phyloP scores from a whole-genome alignment of 2,113 vertebrate genomes.

The Myiozetetes cayanensis region DNA sequence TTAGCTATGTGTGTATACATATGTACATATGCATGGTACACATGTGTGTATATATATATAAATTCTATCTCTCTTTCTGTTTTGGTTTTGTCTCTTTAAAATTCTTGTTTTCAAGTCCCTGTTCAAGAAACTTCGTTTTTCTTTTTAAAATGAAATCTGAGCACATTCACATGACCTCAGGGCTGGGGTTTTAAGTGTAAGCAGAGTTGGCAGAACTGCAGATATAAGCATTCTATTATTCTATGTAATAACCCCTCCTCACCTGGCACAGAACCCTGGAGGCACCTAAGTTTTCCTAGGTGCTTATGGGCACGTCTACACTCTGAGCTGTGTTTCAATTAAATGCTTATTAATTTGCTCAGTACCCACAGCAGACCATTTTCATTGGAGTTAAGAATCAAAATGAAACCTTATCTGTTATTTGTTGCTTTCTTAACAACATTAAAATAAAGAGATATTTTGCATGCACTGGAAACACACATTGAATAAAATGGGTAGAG shows the following conservation, averaged over 20 bases:
- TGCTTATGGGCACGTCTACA: neutral
- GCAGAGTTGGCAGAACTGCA: neutral
- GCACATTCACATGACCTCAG: neutral
- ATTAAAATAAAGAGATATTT: neutral
- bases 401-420: neutral
- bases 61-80: neutral
- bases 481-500: neutral
- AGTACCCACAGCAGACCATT: neutral
- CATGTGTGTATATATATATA: neutral
- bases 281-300: neutral
- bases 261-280: neutral
- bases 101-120: neutral
- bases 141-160: neutral
- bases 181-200: neutral
- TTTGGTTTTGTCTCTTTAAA: neutral
- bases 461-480: neutral
- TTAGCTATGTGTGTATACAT: neutral
- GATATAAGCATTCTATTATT: neutral
- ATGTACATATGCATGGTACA: neutral
- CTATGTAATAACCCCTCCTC: neutral
- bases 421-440: neutral
- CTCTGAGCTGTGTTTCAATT: constrained; percentile 4
- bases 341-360: constrained; percentile 16
- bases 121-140: neutral
- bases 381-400: neutral